A percentile compares a stretch with the other conserved stretches of the same genome.
phyloP scores from a whole-genome alignment of 2,888 invertebrate species.

The Antheraea assamensis region DNA sequence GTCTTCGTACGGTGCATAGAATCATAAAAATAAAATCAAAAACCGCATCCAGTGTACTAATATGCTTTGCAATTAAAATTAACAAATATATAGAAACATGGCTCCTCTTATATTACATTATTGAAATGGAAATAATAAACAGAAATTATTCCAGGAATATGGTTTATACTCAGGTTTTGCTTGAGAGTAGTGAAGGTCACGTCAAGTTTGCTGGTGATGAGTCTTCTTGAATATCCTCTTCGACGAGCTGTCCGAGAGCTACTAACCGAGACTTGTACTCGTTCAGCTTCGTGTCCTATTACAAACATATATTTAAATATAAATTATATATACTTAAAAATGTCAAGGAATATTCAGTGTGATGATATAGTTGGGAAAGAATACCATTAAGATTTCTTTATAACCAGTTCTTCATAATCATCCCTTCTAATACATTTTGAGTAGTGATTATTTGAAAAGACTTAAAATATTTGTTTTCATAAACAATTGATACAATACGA shows the following conservation, averaged over 20 bases:
- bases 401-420: too few relatives aligned
- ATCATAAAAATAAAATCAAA: too few relatives aligned
- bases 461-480: too few relatives aligned
- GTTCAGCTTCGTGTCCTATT: slow-evolving; percentile 82
- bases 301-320: background rate
- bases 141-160: background rate
- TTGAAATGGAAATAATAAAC: background rate
- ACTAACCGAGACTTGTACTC: slow-evolving; percentile 83
- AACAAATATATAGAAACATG: background rate
- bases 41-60: background rate
- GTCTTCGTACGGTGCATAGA: too few relatives aligned
- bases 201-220: slow-evolving; percentile 2
- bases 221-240: slow-evolving; percentile 50
- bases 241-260: slow-evolving; percentile 79
- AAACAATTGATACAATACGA: too few relatives aligned
- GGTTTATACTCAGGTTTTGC: background rate
- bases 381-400: too few relatives aligned
- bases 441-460: too few relatives aligned
- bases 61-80: background rate
- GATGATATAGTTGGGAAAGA: too few relatives aligned
- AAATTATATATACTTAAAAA: too few relatives aligned
- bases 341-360: too few relatives aligned
- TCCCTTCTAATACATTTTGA: too few relatives aligned
- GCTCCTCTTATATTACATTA: background rate
- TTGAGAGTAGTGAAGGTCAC: background rate